Base-by-base conservation (phyloP, 2,888 invertebrate genomes). In the Deilephila elpenor region DNA sequence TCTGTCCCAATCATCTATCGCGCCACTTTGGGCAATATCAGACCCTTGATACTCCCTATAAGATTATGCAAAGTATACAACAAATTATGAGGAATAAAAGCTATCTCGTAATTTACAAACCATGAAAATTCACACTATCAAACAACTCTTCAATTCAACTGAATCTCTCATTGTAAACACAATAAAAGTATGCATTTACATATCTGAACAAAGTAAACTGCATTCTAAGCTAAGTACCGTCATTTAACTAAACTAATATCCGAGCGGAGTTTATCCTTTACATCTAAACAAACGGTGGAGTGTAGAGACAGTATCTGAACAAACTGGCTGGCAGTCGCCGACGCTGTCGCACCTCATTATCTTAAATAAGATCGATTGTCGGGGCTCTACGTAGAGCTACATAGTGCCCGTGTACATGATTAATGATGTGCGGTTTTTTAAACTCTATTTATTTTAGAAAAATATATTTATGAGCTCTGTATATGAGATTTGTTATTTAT, bases 321-420 rank as follows among this genome's bases (percentile, higher is more conserved):
- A 44, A 20, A 14, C 14, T 25, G 25, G 67, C 14, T 25, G 25
- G 67, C 25, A 67, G 25, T 44, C 25, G 67, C 17, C 44, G 64
- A 37, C 64, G 64, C 64, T 44, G 67, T 67, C 67, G 25, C 51
- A 67, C 44, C 67, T 67, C 51, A 67, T 67, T 67, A 67, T 67
- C 67, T 67, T 67, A 67, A 67, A 67, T 67, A 67, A 67, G 67
- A 67, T 51, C 67, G 67, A 67, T 67, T 67, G 67, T 67, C 44
- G 25, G 29, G 17, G 17, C 67, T 67, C 67, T 29, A 67, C 67
- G 6, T 44, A 51, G 25, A 14, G 67, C 51, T 34, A 25, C 14
- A 25, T 44, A 34, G 62, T 34, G n/a, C 37, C 29, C 62, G 17
- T 67, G 17, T 67, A 67, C 67, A 25, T 51, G 67, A 67, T 51